A percentile compares a stretch with the other conserved stretches of the same genome.
phyloP scores from a whole-genome alignment of 53 echinoderm and acorn worm genomes.

The Astropecten irregularis region DNA sequence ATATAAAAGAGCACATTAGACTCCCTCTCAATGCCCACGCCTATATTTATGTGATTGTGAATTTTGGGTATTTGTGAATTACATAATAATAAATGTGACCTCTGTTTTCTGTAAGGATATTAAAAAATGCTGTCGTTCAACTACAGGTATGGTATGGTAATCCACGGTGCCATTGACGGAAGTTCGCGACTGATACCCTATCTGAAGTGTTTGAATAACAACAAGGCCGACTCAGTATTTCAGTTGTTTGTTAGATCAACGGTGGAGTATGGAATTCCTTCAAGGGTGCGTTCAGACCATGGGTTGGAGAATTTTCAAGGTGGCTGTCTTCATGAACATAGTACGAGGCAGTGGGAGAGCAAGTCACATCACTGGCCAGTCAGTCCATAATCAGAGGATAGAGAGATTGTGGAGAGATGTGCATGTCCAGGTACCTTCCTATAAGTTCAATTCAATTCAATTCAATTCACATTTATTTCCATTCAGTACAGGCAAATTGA shows the following conservation, averaged over 20 bases:
- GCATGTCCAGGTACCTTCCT: too few relatives aligned
- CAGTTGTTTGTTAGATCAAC: slow-evolving; percentile 38
- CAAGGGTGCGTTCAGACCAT: slow-evolving; percentile 40
- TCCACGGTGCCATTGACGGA: slow-evolving; percentile 73
- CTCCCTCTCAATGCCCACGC: too few relatives aligned
- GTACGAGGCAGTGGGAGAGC: neutral
- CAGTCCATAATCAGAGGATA: slow-evolving; percentile 10
- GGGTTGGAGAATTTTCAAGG: slow-evolving; percentile 25
- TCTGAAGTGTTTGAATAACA: slow-evolving; percentile 47
- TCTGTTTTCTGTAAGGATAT: too few relatives aligned
- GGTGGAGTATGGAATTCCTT: slow-evolving; percentile 40
- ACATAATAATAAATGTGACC: neutral
- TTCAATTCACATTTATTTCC: too few relatives aligned
- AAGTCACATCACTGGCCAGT: neutral
- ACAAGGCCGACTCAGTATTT: slow-evolving; percentile 39
- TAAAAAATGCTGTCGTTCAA: neutral
- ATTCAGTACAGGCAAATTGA: too few relatives aligned
- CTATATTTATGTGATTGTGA: neutral
- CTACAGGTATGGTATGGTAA: slow-evolving; percentile 61
- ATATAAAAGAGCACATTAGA: too few relatives aligned
- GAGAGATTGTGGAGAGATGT: slow-evolving; percentile 12
- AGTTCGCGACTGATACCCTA: slow-evolving; percentile 37
- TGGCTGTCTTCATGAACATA: neutral
- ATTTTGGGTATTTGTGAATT: neutral
- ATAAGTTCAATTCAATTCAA: too few relatives aligned